Evolutionary conservation across 2,888 invertebrate genomes (phyloP).

Genomic region (Pediacus dermestoides): DNA sequence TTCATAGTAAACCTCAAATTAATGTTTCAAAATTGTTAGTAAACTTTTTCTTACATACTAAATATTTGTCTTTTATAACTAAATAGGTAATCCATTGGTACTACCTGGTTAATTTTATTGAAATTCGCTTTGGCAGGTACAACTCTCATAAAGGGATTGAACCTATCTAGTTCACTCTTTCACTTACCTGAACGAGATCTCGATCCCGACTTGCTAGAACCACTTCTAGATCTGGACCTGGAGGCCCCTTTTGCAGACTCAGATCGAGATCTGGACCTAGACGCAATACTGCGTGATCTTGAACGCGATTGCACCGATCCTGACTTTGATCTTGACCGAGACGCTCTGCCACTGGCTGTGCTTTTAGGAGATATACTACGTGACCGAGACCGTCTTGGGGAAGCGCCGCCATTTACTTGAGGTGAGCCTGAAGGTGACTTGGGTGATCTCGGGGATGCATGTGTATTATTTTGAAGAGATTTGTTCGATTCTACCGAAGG

Average conservation of each 20-base stretch:
- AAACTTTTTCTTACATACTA: too few species aligned
- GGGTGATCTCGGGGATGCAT: constrained; percentile 9
- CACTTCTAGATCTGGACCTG: constrained; percentile 27
- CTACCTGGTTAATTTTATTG: too few species aligned
- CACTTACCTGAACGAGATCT: constrained; percentile 13
- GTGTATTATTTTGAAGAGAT: constrained; percentile 20
- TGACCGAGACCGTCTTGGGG: constrained; percentile 38
- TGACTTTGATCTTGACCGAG: constrained; percentile 42
- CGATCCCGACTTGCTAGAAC: constrained; percentile 17
- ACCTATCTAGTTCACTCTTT: constrained; percentile 27
- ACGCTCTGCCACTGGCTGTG: constrained; percentile 30
- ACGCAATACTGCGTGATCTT: constrained; percentile 22
- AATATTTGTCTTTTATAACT: too few species aligned
- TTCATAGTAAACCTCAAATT: too few species aligned
- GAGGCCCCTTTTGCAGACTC: constrained; percentile 31
- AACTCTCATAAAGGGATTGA: too few species aligned
- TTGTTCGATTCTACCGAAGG: constrained; percentile 33
- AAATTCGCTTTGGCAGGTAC: too few species aligned
- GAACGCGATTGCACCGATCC: constrained; percentile 19
- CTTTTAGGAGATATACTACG: constrained; percentile 30
- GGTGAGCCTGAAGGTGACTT: constrained; percentile 20
- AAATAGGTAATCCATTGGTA: too few species aligned
- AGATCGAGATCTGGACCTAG: constrained; percentile 36
- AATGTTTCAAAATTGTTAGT: too few species aligned
- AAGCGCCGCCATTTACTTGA: constrained; percentile 24